phyloP scores from a whole-genome alignment of 2,888 invertebrate species.

The Eumerus sabulonum region DNA sequence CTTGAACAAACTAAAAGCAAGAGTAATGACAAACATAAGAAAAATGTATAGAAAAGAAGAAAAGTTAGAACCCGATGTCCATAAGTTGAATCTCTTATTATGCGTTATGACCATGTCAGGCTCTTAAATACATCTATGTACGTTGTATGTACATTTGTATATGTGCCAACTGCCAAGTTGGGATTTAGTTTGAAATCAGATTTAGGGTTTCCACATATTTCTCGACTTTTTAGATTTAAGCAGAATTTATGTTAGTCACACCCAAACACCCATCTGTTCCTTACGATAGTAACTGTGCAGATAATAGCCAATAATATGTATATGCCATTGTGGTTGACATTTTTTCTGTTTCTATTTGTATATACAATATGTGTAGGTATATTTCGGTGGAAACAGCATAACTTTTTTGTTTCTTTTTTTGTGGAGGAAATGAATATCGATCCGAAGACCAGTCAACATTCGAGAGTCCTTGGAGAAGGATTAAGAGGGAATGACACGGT shows the following conservation, averaged over 20 bases:
- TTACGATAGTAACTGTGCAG: conserved; percentile 5
- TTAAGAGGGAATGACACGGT: conserved; percentile 26
- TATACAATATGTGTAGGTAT: too few relatives aligned
- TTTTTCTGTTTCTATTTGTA: conserved; percentile 6
- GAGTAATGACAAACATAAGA: too few relatives aligned
- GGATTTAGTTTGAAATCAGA: background rate
- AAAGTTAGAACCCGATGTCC: conserved; percentile 1
- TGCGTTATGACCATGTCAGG: conserved; percentile 29
- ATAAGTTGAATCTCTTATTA: conserved; percentile 19
- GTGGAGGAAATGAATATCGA: conserved; percentile 45
- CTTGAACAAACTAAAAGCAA: background rate
- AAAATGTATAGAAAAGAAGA: too few relatives aligned
- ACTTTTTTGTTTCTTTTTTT: too few relatives aligned
- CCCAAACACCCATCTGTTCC: conserved; percentile 3
- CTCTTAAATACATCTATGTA: conserved; percentile 40
- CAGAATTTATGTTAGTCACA: conserved; percentile 27
- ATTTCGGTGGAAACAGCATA: background rate
- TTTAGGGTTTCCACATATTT: too few relatives aligned
- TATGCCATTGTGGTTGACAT: conserved; percentile 20
- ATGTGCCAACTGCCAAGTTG: background rate
- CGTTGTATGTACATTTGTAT: conserved; percentile 12
- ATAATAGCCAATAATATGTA: conserved; percentile 4
- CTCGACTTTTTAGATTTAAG: conserved; percentile 3
- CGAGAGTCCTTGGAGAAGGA: conserved; percentile 25
- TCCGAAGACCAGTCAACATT: conserved; percentile 14